Conservation (phyloP, 1,140 invertebrate genomes). For the Himalopsyche phryganea region DNA sequence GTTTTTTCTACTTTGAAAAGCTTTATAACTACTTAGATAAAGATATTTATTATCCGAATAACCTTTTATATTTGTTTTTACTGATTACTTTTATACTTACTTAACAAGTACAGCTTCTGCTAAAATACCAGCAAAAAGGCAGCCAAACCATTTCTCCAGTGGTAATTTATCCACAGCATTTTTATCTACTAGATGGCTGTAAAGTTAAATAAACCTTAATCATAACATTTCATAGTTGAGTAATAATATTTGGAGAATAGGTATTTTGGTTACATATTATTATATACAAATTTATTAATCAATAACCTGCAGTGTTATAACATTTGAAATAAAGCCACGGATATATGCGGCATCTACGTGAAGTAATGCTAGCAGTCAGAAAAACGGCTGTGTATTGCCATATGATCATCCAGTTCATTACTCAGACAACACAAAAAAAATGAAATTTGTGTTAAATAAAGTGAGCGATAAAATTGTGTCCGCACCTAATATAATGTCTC, state of each 20-base stretch:
- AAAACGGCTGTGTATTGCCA: no score
- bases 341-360: not conserved
- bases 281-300: not conserved
- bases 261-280: no score
- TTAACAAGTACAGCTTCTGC: slow-evolving; percentile 73
- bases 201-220: slow-evolving; percentile 23
- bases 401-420: no score
- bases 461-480: no score
- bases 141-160: slow-evolving; percentile 71
- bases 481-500: no score
- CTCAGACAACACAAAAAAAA: no score
- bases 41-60: no score
- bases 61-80: no score
- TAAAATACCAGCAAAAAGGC: slow-evolving; percentile 75
- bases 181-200: slow-evolving; percentile 56
- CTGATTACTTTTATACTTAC: slow-evolving; percentile 56
- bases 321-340: not conserved
- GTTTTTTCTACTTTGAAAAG: not conserved
- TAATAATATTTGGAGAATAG: not conserved
- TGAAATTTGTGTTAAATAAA: no score
- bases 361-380: not conserved
- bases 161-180: slow-evolving; percentile 59
- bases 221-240: not conserved
- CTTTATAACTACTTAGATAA: no score
- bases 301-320: not conserved